Conservation (phyloP, 2,888 invertebrate genomes). For the Drosophila gaucha region DNA sequence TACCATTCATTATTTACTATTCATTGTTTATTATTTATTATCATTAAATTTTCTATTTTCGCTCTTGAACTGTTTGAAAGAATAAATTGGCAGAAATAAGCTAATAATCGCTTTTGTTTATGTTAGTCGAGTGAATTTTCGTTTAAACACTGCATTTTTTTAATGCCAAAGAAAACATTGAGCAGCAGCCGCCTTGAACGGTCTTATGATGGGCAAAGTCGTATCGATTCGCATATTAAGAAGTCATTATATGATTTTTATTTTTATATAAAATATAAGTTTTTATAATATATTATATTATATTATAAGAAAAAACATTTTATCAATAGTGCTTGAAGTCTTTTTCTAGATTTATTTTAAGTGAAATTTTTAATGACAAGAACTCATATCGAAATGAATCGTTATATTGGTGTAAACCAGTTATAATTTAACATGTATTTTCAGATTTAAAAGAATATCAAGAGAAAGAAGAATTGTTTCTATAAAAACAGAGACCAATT, state of each 20-base stretch:
- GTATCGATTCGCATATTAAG: constrained; percentile 45
- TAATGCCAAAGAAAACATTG: constrained; percentile 63
- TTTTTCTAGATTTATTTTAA: too few species aligned
- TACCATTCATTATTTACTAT: background rate
- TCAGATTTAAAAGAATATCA: too few species aligned
- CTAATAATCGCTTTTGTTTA: constrained; percentile 67
- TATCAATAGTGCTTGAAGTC: too few species aligned
- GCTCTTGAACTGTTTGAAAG: constrained; percentile 4
- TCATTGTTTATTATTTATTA: background rate
- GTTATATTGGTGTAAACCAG: too few species aligned
- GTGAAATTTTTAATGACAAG: too few species aligned
- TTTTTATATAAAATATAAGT: background rate
- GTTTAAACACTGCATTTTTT: constrained; percentile 65
- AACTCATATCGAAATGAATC: too few species aligned
- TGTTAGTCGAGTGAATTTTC: constrained; percentile 36
- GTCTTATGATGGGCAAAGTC: background rate
- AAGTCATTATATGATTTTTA: constrained; percentile 42
- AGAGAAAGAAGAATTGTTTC: too few species aligned
- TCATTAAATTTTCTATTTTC: constrained; percentile 16
- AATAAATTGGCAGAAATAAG: constrained; percentile 33
- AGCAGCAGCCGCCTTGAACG: constrained; percentile 35
- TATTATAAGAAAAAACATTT: too few species aligned
- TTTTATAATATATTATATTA: background rate
- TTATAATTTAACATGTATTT: too few species aligned
- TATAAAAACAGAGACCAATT: too few species aligned